These are phyloP conservation scores for Ctenosaura bakeri DNA, from an alignment of 2,797 vertebrate genomes.

Conservation along the genomic window DNA sequence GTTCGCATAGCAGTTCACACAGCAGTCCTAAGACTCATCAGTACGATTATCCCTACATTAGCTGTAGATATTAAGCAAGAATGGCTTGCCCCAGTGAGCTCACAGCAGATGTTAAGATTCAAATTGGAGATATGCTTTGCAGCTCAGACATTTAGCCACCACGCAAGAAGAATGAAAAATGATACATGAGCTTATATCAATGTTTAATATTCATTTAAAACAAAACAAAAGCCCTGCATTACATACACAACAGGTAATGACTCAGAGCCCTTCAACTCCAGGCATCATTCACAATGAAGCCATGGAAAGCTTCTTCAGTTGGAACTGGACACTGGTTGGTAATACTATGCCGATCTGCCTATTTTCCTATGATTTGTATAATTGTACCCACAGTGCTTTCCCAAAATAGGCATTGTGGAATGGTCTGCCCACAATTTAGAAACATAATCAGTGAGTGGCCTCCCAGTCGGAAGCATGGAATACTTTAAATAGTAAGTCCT, in stretches of 20 bases:
- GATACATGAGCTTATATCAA: background rate
- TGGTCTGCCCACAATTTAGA: background rate
- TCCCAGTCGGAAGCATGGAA: conserved; percentile 49
- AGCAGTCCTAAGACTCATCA: background rate
- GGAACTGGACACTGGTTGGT: background rate
- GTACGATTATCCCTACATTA: background rate
- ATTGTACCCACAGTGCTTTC: conserved; percentile 24
- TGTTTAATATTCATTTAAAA: background rate
- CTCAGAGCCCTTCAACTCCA: background rate
- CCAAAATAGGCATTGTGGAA: conserved; percentile 42
- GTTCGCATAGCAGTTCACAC: background rate
- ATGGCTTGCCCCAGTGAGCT: background rate
- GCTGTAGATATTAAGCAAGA: background rate
- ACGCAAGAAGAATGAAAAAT: background rate
- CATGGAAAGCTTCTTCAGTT: background rate
- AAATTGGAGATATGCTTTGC: background rate
- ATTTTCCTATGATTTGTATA: conserved; percentile 31
- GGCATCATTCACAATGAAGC: background rate
- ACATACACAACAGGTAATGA: background rate
- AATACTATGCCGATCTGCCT: background rate
- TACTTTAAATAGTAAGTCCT: conserved; percentile 28
- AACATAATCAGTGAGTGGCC: conserved; percentile 14
- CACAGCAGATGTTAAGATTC: background rate
- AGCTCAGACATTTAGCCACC: background rate
- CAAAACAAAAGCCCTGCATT: background rate